These are phyloP conservation scores for Argyra leucocephala DNA, from an alignment of 2,888 invertebrate genomes.

Conservation along the genomic window DNA sequence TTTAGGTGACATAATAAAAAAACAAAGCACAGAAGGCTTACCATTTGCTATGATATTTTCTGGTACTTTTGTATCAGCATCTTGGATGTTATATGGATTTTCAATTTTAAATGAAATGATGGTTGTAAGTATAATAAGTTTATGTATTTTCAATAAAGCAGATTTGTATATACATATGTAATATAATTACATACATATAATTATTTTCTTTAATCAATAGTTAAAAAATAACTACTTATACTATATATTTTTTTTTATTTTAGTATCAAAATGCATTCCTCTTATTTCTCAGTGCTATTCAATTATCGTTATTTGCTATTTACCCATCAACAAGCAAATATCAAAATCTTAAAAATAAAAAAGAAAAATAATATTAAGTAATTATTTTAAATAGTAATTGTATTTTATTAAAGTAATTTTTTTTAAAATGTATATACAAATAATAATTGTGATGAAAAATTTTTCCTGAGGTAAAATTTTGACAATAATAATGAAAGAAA, in stretches of 20 bases:
- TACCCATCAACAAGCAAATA: conserved; percentile 47
- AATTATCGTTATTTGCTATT: conserved; percentile 58
- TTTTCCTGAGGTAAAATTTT: neutral
- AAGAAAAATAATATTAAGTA: neutral
- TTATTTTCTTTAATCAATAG: neutral
- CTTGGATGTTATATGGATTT: conserved; percentile 39
- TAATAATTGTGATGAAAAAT: neutral
- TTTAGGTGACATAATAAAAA: conserved; percentile 63
- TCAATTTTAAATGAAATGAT: conserved; percentile 36
- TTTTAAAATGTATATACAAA: no score
- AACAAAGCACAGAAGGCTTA: conserved; percentile 73
- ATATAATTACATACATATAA: no score
- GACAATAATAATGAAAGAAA: neutral
- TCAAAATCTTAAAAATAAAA: neutral
- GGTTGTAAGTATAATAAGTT: conserved; percentile 36
- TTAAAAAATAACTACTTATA: neutral
- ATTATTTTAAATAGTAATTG: no score
- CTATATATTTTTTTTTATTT: conserved; percentile 25
- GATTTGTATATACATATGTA: neutral
- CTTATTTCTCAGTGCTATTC: conserved; percentile 50
- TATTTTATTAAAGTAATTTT: no score
- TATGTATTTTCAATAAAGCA: neutral
- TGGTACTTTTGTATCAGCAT: conserved; percentile 58
- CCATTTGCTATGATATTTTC: conserved; percentile 81
- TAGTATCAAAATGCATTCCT: conserved; percentile 66